Evolutionary conservation across 2,888 invertebrate species (phyloP).

Genomic region (Nipponacmea schrenckii): DNA sequence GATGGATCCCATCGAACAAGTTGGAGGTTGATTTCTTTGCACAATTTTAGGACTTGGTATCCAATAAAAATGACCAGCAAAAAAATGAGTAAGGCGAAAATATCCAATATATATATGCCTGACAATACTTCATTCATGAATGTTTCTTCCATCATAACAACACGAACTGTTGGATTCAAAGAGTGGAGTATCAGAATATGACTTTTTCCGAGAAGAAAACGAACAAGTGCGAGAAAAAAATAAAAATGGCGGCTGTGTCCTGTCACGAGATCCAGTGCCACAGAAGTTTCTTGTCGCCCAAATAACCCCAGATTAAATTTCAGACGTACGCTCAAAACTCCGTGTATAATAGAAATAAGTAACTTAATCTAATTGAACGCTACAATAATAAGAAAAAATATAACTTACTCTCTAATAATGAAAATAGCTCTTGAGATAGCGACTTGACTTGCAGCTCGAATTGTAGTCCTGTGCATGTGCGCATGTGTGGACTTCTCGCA

Average conservation of each 20-base stretch:
- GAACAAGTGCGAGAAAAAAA: background rate
- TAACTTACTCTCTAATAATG: constrained; percentile 6
- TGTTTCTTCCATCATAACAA: constrained; percentile 8
- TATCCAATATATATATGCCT: constrained; percentile 8
- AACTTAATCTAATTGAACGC: constrained; percentile 5
- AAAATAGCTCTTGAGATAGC: constrained; percentile 1
- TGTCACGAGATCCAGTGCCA: constrained; percentile 3
- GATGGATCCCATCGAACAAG: constrained; percentile 9
- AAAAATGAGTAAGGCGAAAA: constrained; percentile 3
- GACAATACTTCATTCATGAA: constrained; percentile 8
- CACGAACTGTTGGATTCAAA: constrained; percentile 3
- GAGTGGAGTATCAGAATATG: constrained; percentile 7
- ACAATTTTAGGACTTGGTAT: constrained; percentile 8
- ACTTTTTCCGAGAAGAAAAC: constrained; percentile 8
- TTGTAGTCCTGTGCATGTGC: background rate
- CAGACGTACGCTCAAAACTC: constrained; percentile 3
- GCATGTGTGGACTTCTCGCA: background rate
- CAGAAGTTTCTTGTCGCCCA: constrained; percentile 5
- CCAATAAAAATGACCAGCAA: constrained; percentile 7
- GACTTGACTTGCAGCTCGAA: background rate
- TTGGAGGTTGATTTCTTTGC: constrained; percentile 2
- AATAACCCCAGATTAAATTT: constrained; percentile 3
- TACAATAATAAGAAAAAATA: constrained; percentile 9
- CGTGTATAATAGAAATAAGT: constrained; percentile 1
- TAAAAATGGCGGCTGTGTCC: constrained; percentile 6